Conservation (phyloP, 2,888 invertebrate species). For the Troides helena region DNA sequence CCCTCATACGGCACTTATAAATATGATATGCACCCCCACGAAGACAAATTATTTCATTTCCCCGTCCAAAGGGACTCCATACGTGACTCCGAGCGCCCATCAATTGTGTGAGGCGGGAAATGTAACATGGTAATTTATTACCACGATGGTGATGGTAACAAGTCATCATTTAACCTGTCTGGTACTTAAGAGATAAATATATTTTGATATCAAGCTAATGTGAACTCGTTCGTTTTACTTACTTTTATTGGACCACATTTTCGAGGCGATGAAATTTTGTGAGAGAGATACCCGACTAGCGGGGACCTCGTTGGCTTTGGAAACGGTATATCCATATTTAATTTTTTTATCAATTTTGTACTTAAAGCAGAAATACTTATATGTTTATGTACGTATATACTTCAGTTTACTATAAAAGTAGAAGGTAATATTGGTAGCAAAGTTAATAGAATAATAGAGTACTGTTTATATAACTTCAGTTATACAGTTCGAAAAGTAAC, state of each 20-base stretch:
- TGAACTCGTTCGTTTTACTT: constrained; percentile 20
- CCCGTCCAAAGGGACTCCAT: constrained; percentile 66
- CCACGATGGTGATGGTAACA: constrained; percentile 54
- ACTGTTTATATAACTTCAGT: too few relatives aligned
- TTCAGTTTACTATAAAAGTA: too few relatives aligned
- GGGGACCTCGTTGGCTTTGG: neutral
- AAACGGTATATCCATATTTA: neutral
- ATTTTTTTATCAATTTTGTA: neutral
- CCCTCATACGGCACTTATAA: constrained; percentile 51
- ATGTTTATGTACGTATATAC: neutral
- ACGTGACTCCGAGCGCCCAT: constrained; percentile 70
- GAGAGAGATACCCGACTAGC: neutral
- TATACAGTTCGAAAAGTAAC: too few relatives aligned
- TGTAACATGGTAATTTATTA: constrained; percentile 61
- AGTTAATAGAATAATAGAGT: too few relatives aligned
- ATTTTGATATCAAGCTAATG: constrained; percentile 30
- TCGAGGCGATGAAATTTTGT: constrained; percentile 16
- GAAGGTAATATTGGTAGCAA: too few relatives aligned
- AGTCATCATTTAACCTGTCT: constrained; percentile 34
- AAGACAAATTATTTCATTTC: constrained; percentile 81
- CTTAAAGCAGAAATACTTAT: neutral
- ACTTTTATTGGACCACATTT: constrained; percentile 26
- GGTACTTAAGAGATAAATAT: constrained; percentile 30
- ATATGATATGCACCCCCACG: constrained; percentile 78
- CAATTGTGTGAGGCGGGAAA: constrained; percentile 56